These are phyloP conservation scores for Chromis chromis DNA, from an alignment of 2,797 vertebrate genomes.

Conservation along the genomic window DNA sequence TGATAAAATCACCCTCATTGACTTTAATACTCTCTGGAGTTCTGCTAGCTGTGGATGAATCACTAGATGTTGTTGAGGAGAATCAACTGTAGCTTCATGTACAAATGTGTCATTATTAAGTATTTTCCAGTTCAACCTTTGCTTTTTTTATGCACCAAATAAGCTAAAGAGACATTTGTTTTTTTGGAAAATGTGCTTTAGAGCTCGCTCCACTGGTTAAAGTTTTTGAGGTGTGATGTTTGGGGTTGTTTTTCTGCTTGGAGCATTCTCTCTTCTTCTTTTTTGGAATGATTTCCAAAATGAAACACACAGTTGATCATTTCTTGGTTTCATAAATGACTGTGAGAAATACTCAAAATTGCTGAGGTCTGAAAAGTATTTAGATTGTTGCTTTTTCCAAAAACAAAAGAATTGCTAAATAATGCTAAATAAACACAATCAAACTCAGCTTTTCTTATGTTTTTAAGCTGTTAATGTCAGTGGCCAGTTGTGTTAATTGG, in stretches of 20 bases:
- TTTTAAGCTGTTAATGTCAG: no score
- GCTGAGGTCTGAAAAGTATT: not conserved
- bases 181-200: not conserved
- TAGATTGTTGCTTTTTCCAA: not conserved
- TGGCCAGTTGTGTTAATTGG: no score
- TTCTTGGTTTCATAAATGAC: not conserved
- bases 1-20: constrained; percentile 1
- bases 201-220: not conserved
- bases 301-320: not conserved
- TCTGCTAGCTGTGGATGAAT: constrained; percentile 2
- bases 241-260: not conserved
- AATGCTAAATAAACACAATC: no score
- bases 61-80: not conserved
- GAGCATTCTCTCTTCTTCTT: no score
- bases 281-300: constrained; percentile 18
- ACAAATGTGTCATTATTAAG: constrained; percentile 16
- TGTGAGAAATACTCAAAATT: not conserved
- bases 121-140: constrained; percentile 2
- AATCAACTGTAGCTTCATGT: not conserved
- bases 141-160: not conserved
- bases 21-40: constrained; percentile 8
- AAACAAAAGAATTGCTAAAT: not conserved
- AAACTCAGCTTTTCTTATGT: no score
- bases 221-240: not conserved
- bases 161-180: not conserved